Percentiles rank a stretch among this genome's conserved stretches.
Conservation (phyloP, 2,113 vertebrate species). For the Apteryx mantelli region DNA sequence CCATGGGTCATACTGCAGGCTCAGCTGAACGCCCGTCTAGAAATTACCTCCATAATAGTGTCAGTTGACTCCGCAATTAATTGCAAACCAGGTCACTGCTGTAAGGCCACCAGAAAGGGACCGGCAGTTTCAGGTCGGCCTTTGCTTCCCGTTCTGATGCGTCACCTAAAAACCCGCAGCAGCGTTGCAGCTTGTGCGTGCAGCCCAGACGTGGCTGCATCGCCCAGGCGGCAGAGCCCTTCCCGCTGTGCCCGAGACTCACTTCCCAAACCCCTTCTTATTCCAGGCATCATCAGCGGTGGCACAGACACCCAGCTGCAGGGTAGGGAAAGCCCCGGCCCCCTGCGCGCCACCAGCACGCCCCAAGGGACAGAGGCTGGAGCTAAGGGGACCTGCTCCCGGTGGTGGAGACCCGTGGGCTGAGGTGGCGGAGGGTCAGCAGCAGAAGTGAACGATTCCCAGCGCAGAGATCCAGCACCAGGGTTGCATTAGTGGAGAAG, state of each 20-base stretch:
- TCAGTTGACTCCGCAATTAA: neutral
- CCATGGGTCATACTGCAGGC: neutral
- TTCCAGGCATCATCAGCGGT: accelerated
- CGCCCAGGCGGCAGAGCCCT: neutral
- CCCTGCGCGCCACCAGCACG: no score
- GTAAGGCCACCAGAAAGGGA: neutral
- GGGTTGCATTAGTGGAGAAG: no score
- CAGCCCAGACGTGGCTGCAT: neutral
- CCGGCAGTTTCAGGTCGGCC: neutral
- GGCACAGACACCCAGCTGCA: neutral
- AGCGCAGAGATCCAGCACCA: no score
- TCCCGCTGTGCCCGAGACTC: neutral
- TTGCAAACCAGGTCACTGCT: neutral
- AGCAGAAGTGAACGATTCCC: no score
- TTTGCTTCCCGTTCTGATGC: neutral
- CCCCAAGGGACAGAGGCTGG: neutral
- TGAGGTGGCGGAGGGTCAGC: no score
- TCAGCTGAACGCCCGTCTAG: neutral
- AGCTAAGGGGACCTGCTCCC: neutral
- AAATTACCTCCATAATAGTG: neutral
- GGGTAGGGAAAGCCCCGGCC: neutral
- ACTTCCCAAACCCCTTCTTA: neutral
- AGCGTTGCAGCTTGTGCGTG: neutral
- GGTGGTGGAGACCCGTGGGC: no score
- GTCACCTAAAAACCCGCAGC: accelerated